Evolutionary conservation across 1,140 invertebrate species (phyloP).

Genomic region (Gyrodactylus salaris): DNA sequence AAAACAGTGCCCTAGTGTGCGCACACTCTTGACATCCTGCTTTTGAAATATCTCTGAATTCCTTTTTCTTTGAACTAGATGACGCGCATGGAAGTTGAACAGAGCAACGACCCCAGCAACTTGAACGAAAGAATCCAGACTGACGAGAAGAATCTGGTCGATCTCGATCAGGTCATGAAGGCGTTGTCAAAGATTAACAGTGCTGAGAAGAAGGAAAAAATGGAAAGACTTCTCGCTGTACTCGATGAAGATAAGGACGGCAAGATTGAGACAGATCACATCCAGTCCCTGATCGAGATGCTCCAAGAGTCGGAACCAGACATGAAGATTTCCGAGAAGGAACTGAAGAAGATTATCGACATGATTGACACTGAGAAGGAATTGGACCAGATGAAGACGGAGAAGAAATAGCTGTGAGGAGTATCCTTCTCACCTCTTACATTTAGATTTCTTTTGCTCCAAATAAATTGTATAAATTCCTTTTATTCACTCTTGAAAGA

Average conservation of each 20-base stretch:
- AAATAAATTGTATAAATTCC: no score
- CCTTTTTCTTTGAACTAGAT: no score
- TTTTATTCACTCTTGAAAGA: no score
- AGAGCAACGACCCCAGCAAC: not conserved
- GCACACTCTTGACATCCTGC: no score
- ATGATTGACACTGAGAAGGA: not conserved
- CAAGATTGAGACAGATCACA: constrained; percentile 4
- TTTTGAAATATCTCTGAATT: no score
- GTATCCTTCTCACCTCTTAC: no score
- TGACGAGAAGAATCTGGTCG: not conserved
- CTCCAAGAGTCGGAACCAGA: not conserved
- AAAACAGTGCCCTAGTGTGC: no score
- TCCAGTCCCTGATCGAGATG: not conserved
- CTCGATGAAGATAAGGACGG: constrained; percentile 6
- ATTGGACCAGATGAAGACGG: not conserved
- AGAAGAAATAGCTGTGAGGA: no score
- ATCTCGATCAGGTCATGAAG: not conserved
- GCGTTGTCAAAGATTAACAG: not conserved
- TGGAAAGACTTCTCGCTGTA: not conserved
- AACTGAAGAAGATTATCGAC: not conserved
- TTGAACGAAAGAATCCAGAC: not conserved
- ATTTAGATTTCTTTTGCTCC: no score
- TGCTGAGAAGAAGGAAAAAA: not conserved
- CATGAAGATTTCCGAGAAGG: not conserved
- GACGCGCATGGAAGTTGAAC: not conserved